Evolutionary conservation across 1,140 invertebrate genomes (phyloP), one percentile per base, ranked within the genome.

Genomic region (Drosophila burlai): DNA sequence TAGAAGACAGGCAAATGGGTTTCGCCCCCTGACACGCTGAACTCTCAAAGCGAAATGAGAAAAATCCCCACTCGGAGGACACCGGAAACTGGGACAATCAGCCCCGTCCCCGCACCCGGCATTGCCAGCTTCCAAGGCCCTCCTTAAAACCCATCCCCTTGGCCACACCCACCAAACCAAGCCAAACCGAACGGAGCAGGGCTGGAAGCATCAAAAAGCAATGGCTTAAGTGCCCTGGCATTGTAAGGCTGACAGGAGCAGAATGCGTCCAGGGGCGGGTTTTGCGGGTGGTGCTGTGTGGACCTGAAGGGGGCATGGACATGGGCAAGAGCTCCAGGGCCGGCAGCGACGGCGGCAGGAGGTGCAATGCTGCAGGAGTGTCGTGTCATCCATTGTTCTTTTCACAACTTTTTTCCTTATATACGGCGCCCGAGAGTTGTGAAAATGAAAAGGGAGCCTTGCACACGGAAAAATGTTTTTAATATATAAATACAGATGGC

Each of bases 21-120:
- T 87, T 75, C 69, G 79, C 64, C 69, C 78, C 69, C 81, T 85
- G 84, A 89, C 84, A 90, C 85, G 85, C 85, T 89, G 84, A 89
- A 90, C 85, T 89, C 85, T 74, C 76, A 69, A 65, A 85, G 75
- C 66, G 75, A 90, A 81, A 85, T 90, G 79, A 72, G 86, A 87
- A 89, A 89, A 89, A 85, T 89, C 71, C 67, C 83, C 84, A 89
- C 77, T 80, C 76, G 74, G 73, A 77, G 57, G 57, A 78, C 77
- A 89, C 84, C 85, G 84, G 84, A 89, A 89, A 89, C 84, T 89
- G 84, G 84, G 86, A 81, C 83, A 82, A 72, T 74, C 64, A 73
- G 54, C 21, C 36, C 36, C 16, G 45, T 16, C 31, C 50, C 31
- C 45, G 11, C 18, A 16, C 16, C 34, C 26, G 21, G 18, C 18